A percentile compares a stretch with the other conserved stretches of the same genome.
Conservation (phyloP, 2,797 vertebrate species). For the Tenualosa ilisha region DNA sequence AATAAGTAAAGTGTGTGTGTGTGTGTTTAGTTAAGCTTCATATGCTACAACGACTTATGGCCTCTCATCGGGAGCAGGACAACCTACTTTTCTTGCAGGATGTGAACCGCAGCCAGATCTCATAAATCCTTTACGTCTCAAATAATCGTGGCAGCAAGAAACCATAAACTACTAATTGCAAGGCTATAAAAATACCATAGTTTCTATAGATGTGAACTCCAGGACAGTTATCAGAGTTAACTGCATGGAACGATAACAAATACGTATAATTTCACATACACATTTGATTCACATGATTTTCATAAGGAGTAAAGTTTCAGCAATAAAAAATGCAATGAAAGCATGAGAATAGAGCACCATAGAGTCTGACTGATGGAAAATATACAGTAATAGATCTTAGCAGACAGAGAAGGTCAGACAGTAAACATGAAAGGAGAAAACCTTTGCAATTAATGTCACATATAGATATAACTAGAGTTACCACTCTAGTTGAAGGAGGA, state of each 20-base stretch:
- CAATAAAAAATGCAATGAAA: conserved; percentile 20
- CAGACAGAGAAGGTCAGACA: conserved; percentile 2
- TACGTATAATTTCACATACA: conserved; percentile 21
- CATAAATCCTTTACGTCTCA: conserved; percentile 53
- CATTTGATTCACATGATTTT: conserved; percentile 27
- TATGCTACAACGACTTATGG: conserved; percentile 33
- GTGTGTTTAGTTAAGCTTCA: conserved; percentile 17
- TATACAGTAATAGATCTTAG: background rate
- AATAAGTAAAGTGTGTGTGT: background rate
- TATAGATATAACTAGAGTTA: background rate
- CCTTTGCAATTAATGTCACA: background rate
- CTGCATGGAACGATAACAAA: conserved; percentile 31
- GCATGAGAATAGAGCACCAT: background rate
- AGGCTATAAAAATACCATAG: conserved; percentile 40
- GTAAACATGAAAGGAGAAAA: conserved; percentile 1
- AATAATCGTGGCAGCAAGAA: conserved; percentile 49
- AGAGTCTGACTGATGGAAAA: conserved; percentile 24
- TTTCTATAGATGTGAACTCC: conserved; percentile 37
- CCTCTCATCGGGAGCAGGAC: conserved; percentile 42
- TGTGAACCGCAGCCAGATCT: conserved; percentile 48
- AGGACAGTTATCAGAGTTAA: conserved; percentile 26
- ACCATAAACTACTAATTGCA: conserved; percentile 56
- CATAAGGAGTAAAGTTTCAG: conserved; percentile 29
- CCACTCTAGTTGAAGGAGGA: background rate
- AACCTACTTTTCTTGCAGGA: conserved; percentile 47